These are phyloP conservation scores for Erinaceus europaeus DNA, from an alignment of 2,113 vertebrate genomes.

Conservation along the genomic window DNA sequence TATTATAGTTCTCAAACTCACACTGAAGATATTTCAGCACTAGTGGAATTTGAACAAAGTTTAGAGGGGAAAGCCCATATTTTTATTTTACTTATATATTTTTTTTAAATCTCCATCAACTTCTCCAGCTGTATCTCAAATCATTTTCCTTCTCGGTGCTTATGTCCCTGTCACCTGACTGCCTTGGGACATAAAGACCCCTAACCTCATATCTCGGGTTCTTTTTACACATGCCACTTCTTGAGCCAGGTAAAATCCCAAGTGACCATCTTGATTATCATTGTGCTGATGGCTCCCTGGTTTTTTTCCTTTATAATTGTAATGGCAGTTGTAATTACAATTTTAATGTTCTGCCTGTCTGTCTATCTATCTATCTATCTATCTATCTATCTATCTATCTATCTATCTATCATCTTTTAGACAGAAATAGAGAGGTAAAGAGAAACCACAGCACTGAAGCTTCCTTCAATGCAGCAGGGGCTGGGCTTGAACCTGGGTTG, in stretches of 20 bases:
- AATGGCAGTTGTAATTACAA: too few relatives aligned
- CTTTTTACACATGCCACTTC: background rate
- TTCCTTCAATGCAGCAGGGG: too few relatives aligned
- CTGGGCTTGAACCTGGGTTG: too few relatives aligned
- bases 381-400: too few relatives aligned
- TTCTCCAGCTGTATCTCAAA: background rate
- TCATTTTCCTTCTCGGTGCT: background rate
- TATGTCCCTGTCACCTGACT: background rate
- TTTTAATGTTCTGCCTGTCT: too few relatives aligned
- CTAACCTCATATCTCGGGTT: background rate
- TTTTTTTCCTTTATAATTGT: too few relatives aligned
- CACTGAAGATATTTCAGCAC: background rate
- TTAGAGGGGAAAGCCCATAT: too few relatives aligned
- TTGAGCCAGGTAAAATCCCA: background rate
- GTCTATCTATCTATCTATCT: too few relatives aligned
- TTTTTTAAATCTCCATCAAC: background rate
- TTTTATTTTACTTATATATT: too few relatives aligned
- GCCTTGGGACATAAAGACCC: fast-evolving
- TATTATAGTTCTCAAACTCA: background rate
- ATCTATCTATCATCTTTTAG: too few relatives aligned
- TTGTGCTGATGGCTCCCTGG: fast-evolving
- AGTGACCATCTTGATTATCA: background rate
- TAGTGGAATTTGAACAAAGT: background rate
- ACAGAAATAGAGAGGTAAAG: too few relatives aligned
- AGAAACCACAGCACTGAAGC: too few relatives aligned